phyloP scores from a whole-genome alignment of 2,797 vertebrate species.

The Anomalospiza imberbis region DNA sequence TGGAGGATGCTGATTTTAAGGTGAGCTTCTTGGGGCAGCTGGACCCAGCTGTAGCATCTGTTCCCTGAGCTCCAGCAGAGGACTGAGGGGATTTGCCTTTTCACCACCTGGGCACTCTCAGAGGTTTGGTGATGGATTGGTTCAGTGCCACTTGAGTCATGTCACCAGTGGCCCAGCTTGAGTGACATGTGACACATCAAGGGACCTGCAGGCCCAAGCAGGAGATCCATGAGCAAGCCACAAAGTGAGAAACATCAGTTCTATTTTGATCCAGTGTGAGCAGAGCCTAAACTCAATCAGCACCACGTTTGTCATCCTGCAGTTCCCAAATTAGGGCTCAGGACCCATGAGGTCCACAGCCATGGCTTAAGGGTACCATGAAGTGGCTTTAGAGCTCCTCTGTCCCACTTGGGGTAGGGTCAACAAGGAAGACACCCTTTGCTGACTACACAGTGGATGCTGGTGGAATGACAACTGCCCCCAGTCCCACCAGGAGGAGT shows the following conservation, averaged over 20 bases:
- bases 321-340: neutral
- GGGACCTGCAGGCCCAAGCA: neutral
- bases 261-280: neutral
- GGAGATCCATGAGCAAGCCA: neutral
- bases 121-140: neutral
- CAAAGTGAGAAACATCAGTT: neutral
- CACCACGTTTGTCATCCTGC: neutral
- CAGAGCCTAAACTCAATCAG: neutral
- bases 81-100: neutral
- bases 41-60: neutral
- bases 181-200: neutral
- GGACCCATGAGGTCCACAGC: neutral
- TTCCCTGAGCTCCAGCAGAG: neutral
- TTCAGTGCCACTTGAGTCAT: neutral
- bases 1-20: neutral
- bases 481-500: neutral
- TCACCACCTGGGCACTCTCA: neutral
- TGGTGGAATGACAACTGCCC: neutral
- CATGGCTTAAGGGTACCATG: neutral
- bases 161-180: neutral
- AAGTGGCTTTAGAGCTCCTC: neutral
- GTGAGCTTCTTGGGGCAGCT: neutral
- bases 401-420: neutral
- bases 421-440: neutral
- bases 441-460: neutral